phyloP scores from a whole-genome alignment of 2,113 vertebrate species.

The Dinomys branickii region DNA sequence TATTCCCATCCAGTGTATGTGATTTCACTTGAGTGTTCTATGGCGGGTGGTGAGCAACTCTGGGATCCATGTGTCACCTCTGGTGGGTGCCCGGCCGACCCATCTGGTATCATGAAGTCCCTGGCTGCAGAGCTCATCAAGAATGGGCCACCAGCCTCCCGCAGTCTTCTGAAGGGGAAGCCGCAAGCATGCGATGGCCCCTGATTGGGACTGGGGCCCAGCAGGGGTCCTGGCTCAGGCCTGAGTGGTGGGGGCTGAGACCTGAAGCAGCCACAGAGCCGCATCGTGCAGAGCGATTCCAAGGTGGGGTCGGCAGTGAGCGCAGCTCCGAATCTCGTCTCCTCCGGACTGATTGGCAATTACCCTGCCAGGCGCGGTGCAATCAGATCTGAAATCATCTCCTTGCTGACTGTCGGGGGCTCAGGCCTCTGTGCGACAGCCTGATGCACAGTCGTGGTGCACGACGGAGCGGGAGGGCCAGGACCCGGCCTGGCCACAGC shows the following conservation, averaged over 20 bases:
- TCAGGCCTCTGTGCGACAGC: neutral
- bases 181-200: neutral
- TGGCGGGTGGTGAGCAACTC: neutral
- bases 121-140: constrained; percentile 2
- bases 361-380: constrained; percentile 33
- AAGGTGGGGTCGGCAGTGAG: neutral
- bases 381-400: constrained; percentile 63
- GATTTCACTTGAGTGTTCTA: neutral
- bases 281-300: neutral
- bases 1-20: constrained; percentile 2
- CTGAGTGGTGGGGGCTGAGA: neutral
- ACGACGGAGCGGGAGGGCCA: neutral
- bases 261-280: neutral
- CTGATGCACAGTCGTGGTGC: neutral
- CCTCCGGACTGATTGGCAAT: constrained; percentile 57
- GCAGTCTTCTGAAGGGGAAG: constrained; percentile 3
- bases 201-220: constrained; percentile 56
- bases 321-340: constrained; percentile 10
- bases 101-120: neutral
- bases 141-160: neutral
- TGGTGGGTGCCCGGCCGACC: neutral
- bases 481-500: neutral
- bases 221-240: neutral
- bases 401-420: neutral
- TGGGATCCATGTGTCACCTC: neutral